A percentile compares a stretch with the other conserved stretches of the same genome.
These are phyloP conservation scores for Heliocidaris erythrogramma DNA, from an alignment of 35 echinoderm and acorn worm species.

Conservation along the genomic window DNA sequence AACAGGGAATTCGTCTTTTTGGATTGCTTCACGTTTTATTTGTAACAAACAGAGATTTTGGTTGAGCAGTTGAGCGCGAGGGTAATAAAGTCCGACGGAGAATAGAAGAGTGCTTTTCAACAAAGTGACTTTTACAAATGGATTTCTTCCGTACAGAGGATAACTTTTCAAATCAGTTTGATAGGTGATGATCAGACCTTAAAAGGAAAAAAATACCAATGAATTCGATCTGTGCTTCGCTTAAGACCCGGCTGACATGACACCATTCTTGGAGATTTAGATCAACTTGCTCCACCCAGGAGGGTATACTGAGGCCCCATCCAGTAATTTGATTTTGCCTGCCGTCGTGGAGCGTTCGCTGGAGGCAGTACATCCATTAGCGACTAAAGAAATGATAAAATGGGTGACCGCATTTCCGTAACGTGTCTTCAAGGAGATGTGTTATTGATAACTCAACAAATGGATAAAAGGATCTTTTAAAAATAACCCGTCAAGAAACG, in stretches of 20 bases:
- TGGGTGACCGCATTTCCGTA: background rate
- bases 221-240: background rate
- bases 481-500: background rate
- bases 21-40: background rate
- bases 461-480: background rate
- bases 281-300: background rate
- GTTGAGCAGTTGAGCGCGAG: background rate
- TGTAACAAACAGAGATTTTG: background rate
- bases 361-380: background rate
- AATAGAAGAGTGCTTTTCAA: background rate
- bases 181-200: background rate
- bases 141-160: background rate
- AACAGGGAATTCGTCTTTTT: background rate
- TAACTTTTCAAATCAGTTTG: background rate
- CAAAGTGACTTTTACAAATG: background rate
- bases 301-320: background rate
- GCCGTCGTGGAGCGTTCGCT: background rate
- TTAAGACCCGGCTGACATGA: background rate
- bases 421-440: background rate
- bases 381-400: conserved; percentile 10
- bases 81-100: background rate
- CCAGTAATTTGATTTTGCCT: background rate
- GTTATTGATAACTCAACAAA: conserved; percentile 13
- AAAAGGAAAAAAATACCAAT: background rate
- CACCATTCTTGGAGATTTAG: background rate